These are phyloP conservation scores for Drosophila baimaii DNA, from an alignment of 1,140 invertebrate genomes.

Conservation along the genomic window DNA sequence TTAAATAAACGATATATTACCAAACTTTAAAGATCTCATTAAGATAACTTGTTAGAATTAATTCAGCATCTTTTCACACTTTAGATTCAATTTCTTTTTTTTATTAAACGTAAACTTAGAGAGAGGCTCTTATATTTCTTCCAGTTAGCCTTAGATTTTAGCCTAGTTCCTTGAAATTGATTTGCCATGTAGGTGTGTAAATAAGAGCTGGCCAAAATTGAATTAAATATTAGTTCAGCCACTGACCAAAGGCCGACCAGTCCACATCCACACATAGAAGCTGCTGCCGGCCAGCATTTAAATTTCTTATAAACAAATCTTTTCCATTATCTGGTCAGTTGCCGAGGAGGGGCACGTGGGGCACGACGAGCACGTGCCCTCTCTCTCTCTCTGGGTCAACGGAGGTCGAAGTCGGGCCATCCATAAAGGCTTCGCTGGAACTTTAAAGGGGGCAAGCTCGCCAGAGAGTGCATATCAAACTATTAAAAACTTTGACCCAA, in stretches of 20 bases:
- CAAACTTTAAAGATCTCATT: not conserved
- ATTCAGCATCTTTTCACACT: not conserved
- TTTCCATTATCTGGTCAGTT: constrained; percentile 47
- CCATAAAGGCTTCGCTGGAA: constrained; percentile 44
- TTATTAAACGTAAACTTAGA: not conserved
- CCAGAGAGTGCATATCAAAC: constrained; percentile 57
- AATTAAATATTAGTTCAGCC: constrained; percentile 58
- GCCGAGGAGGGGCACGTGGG: constrained; percentile 21
- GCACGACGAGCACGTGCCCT: constrained; percentile 33
- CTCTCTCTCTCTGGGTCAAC: constrained; percentile 42
- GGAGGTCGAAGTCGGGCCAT: constrained; percentile 36
- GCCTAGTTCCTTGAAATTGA: constrained; percentile 64
- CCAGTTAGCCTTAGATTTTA: constrained; percentile 4
- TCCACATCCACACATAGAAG: constrained; percentile 6
- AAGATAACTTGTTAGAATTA: not conserved
- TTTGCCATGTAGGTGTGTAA: constrained; percentile 58
- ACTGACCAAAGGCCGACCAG: constrained; percentile 18
- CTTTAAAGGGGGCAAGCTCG: constrained; percentile 11
- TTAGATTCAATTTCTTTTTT: not conserved
- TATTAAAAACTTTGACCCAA: constrained; percentile 81
- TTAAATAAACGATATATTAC: too few species aligned
- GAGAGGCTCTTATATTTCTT: not conserved
- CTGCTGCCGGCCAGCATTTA: constrained; percentile 42
- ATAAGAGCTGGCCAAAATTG: constrained; percentile 56
- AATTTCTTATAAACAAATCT: constrained; percentile 70